Evolutionary conservation across 2,888 invertebrate genomes (phyloP).

Genomic region (Nemotelus pantherinus): DNA sequence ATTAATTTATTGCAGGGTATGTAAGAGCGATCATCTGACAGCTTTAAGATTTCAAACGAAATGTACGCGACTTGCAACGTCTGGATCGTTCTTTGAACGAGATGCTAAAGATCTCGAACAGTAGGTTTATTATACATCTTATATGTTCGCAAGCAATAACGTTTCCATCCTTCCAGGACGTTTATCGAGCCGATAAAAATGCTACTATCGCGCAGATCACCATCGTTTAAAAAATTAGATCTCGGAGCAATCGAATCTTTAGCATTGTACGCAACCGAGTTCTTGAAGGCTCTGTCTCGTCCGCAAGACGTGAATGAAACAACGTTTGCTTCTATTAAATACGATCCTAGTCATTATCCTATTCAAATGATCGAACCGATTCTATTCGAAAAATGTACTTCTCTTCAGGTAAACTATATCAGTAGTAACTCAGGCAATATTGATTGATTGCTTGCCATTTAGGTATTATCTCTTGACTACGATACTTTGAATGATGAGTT

Average conservation of each 20-base stretch:
- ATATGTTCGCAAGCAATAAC: background rate
- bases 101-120: slow-evolving; percentile 62
- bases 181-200: slow-evolving; percentile 63
- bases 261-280: slow-evolving; percentile 62
- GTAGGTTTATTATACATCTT: slow-evolving; percentile 52
- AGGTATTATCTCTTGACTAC: slow-evolving; percentile 63
- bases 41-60: slow-evolving; percentile 62
- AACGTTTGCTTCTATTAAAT: slow-evolving; percentile 78
- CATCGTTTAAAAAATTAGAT: slow-evolving; percentile 60
- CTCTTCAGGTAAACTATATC: slow-evolving; percentile 65
- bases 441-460: background rate
- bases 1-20: slow-evolving; percentile 55
- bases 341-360: slow-evolving; percentile 75
- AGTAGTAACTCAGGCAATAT: background rate
- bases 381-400: slow-evolving; percentile 70
- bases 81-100: slow-evolving; percentile 59
- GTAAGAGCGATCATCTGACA: slow-evolving; percentile 61
- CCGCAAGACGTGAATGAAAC: slow-evolving; percentile 70
- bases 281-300: slow-evolving; percentile 62
- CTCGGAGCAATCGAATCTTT: slow-evolving; percentile 63
- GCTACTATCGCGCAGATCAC: slow-evolving; percentile 60
- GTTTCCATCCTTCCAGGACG: slow-evolving; percentile 54
- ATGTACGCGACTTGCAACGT: slow-evolving; percentile 59
- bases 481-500: slow-evolving; percentile 62
- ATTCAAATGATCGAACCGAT: slow-evolving; percentile 67